These are phyloP conservation scores for Bathynomus jamesi DNA, from an alignment of 1,140 invertebrate species.

Conservation along the genomic window DNA sequence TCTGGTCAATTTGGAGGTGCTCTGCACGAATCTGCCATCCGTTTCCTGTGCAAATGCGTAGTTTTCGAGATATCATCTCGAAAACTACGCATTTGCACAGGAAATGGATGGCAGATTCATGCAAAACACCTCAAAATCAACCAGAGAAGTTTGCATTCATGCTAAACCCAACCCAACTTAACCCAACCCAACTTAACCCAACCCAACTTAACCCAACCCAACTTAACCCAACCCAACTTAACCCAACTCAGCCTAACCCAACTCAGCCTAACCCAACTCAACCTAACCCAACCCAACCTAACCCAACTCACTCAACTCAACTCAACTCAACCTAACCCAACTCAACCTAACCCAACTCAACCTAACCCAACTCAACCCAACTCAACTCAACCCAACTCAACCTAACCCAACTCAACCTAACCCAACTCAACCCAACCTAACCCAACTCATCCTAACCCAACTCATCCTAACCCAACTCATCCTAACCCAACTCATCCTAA, in stretches of 20 bases:
- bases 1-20: no score
- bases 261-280: conserved; percentile 6
- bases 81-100: no score
- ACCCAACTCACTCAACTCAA: conserved; percentile 14
- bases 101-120: no score
- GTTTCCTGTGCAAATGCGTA: no score
- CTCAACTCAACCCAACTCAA: conserved; percentile 13
- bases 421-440: not conserved
- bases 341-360: conserved; percentile 15
- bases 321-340: conserved; percentile 14
- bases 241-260: conserved; percentile 12
- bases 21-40: no score
- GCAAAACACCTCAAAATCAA: no score
- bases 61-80: no score
- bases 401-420: conserved; percentile 2
- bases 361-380: conserved; percentile 15
- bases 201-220: conserved; percentile 4
- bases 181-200: not conserved
- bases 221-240: conserved; percentile 2
- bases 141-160: no score
- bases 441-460: no score
- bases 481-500: no score
- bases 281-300: conserved; percentile 16
- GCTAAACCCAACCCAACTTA: no score
- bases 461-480: no score